Conservation (phyloP, 53 echinoderm and acorn worm genomes). For the Hippasteria phrygiana region DNA sequence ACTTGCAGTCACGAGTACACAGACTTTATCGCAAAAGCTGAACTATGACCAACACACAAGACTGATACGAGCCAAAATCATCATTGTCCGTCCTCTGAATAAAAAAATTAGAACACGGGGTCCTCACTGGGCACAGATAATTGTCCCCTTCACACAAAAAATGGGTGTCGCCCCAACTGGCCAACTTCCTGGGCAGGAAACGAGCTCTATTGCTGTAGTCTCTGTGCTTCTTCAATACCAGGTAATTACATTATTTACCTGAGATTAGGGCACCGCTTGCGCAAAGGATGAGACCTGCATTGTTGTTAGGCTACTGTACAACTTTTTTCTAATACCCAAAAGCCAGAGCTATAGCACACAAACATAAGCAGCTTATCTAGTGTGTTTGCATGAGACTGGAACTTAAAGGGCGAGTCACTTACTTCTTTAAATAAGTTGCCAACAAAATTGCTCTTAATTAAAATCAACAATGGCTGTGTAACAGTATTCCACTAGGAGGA, state of each 20-base stretch:
- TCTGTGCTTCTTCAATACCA: conserved; percentile 6
- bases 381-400: background rate
- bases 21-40: too few species aligned
- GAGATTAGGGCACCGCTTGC: conserved; percentile 43
- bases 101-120: background rate
- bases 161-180: conserved; percentile 22
- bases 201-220: conserved; percentile 12
- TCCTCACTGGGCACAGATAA: conserved; percentile 4
- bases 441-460: too few species aligned
- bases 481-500: too few species aligned
- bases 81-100: background rate
- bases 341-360: background rate
- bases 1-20: background rate
- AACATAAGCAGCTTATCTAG: background rate
- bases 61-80: background rate
- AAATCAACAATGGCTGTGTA: too few species aligned
- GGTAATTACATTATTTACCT: conserved; percentile 56
- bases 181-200: conserved; percentile 18
- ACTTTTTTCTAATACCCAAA: background rate
- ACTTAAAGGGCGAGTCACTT: too few species aligned
- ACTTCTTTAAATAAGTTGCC: too few species aligned
- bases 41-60: background rate
- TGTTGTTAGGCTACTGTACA: background rate
- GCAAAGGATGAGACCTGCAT: conserved; percentile 25
- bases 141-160: background rate